Evolutionary conservation across 2,113 vertebrate genomes (phyloP).

Genomic region (Hyperopisus bebe): DNA sequence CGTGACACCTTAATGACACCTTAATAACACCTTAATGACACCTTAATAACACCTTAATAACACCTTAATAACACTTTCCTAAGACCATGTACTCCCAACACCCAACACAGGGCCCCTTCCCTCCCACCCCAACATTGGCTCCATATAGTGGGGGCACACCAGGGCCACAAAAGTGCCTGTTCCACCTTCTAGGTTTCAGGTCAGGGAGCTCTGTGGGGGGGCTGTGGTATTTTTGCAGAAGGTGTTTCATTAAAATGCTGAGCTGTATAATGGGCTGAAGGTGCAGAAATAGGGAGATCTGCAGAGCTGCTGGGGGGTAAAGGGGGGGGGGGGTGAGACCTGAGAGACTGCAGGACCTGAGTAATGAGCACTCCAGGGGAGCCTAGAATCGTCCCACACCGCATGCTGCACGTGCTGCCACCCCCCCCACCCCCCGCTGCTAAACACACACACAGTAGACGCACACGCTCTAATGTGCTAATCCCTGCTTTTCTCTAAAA

Average conservation of each 20-base stretch:
- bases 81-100: not conserved
- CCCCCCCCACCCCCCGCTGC: too few species aligned
- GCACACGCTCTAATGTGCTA: not conserved
- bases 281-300: not conserved
- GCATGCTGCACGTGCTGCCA: not conserved
- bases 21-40: too few species aligned
- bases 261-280: not conserved
- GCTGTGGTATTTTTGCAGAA: not conserved
- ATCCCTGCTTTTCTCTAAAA: not conserved
- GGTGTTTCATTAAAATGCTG: not conserved
- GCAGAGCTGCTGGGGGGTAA: not conserved
- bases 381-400: not conserved
- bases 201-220: not conserved
- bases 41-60: not conserved
- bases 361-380: conserved; percentile 52
- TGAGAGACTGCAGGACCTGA: conserved; percentile 36
- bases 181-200: not conserved
- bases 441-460: not conserved
- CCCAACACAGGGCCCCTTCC: not conserved
- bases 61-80: not conserved
- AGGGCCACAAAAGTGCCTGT: not conserved
- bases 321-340: conserved; percentile 55
- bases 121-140: not conserved
- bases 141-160: not conserved
- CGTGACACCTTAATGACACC: not conserved